Conservation (phyloP, 2,888 invertebrate species). For the Acanthopleura granulata region DNA sequence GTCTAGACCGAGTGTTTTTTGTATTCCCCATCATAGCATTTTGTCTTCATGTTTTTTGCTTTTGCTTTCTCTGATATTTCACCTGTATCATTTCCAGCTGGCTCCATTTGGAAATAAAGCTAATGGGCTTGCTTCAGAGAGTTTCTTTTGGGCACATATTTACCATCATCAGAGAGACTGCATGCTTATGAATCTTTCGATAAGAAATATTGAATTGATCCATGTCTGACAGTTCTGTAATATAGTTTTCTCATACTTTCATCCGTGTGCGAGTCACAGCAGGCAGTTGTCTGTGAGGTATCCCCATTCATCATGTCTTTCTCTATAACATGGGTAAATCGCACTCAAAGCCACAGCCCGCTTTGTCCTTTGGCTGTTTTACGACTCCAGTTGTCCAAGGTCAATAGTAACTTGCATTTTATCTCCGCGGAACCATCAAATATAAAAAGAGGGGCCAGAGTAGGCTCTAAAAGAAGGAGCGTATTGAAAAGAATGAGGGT, state of each 20-base stretch:
- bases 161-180: no score
- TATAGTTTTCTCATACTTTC: neutral
- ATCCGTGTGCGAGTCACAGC: neutral
- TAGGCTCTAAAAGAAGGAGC: neutral
- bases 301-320: neutral
- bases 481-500: no score
- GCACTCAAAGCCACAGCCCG: neutral
- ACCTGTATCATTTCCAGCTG: no score
- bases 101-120: no score
- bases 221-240: neutral
- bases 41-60: no score
- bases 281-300: neutral
- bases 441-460: neutral
- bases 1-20: no score
- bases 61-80: no score
- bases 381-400: neutral
- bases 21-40: no score
- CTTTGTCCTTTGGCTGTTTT: neutral
- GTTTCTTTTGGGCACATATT: no score
- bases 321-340: neutral
- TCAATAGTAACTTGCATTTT: neutral
- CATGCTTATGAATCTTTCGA: neutral
- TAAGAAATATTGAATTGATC: slow-evolving; percentile 2
- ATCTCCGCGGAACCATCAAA: neutral
- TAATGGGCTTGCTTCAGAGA: no score